Conservation (phyloP, 2,113 vertebrate genomes). For the Myrmophylax atrothorax region DNA sequence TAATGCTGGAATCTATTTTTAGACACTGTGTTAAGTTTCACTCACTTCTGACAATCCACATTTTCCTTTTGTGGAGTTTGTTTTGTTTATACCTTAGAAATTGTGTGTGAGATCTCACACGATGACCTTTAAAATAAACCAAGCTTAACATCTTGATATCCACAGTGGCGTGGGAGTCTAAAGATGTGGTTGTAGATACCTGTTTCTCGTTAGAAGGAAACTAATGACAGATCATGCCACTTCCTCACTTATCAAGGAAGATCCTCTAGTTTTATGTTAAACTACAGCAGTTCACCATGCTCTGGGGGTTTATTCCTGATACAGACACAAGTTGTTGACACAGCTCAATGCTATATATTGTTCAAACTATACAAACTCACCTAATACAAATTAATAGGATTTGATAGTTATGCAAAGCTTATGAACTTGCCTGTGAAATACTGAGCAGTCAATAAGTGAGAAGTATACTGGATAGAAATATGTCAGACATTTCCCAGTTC, state of each 20-base stretch:
- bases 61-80: conserved; percentile 50
- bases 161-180: conserved; percentile 70
- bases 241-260: conserved; percentile 72
- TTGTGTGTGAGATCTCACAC: conserved; percentile 53
- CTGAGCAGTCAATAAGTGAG: neutral
- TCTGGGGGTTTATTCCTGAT: neutral
- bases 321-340: neutral
- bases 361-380: neutral
- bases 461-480: neutral
- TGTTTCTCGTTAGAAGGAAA: conserved; percentile 77
- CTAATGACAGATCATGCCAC: conserved; percentile 77
- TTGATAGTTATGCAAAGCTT: neutral
- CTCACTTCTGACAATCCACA: conserved; percentile 36
- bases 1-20: neutral
- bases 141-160: conserved; percentile 62
- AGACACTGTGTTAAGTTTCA: conserved; percentile 30
- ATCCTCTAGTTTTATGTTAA: neutral
- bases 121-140: conserved; percentile 78
- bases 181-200: conserved; percentile 76
- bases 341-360: neutral
- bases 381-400: neutral
- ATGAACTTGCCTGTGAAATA: neutral
- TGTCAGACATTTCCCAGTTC: neutral
- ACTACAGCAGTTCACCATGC: neutral
- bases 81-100: conserved; percentile 75